A percentile compares a stretch with the other conserved stretches of the same genome.
phyloP scores from a whole-genome alignment of 2,113 vertebrate genomes.

The Struthidea cinerea region DNA sequence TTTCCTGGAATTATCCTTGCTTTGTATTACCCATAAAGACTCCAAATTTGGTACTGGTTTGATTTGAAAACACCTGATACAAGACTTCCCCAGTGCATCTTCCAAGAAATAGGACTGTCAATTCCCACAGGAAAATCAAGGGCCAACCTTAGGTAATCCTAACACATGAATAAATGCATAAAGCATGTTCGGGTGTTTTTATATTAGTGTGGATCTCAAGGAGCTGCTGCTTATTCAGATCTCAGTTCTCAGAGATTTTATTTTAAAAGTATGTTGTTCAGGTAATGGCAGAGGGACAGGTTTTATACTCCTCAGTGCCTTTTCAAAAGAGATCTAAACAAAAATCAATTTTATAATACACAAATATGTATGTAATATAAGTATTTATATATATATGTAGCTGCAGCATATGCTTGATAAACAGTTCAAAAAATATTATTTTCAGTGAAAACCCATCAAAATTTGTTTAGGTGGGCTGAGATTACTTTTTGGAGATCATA shows the following conservation, averaged over 20 bases:
- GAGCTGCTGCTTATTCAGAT: background rate
- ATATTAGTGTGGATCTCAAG: background rate
- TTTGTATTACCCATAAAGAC: background rate
- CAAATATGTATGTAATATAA: background rate
- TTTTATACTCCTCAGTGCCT: background rate
- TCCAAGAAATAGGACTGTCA: background rate
- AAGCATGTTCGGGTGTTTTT: background rate
- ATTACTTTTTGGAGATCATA: background rate
- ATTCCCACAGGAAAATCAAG: background rate
- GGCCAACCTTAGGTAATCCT: background rate
- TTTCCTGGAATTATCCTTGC: background rate
- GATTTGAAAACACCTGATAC: background rate
- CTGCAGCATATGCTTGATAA: background rate
- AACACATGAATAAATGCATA: background rate
- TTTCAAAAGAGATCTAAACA: background rate
- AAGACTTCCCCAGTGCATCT: background rate
- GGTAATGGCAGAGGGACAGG: background rate
- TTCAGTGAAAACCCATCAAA: background rate
- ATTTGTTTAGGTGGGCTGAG: background rate
- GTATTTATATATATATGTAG: background rate
- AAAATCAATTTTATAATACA: background rate
- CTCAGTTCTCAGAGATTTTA: background rate
- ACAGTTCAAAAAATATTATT: background rate
- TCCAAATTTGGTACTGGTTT: background rate
- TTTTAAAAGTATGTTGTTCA: background rate